These are phyloP conservation scores for Leuctra nigra DNA, from an alignment of 2,888 invertebrate species.

Conservation along the genomic window DNA sequence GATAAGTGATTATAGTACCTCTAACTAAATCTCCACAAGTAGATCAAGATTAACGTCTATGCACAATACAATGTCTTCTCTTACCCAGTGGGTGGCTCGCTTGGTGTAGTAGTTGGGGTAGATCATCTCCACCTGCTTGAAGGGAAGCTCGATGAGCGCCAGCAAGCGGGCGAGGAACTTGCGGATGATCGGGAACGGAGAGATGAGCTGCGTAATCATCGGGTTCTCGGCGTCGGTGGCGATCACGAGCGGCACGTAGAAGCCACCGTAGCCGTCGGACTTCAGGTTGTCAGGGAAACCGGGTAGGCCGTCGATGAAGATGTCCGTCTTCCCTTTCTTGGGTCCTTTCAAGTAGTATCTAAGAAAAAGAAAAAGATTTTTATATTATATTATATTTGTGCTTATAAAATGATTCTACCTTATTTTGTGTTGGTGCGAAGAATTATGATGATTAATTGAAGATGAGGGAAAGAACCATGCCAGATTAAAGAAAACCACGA, in stretches of 20 bases:
- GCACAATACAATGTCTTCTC: conserved; percentile 32
- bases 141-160: conserved; percentile 53
- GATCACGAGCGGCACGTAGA: conserved; percentile 55
- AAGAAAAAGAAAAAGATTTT: background rate
- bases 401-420: too few species aligned
- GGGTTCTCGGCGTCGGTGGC: conserved; percentile 54
- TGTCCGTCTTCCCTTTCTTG: conserved; percentile 69
- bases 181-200: conserved; percentile 56
- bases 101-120: conserved; percentile 61
- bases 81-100: conserved; percentile 53
- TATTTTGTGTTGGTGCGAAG: too few species aligned
- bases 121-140: conserved; percentile 53
- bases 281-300: conserved; percentile 63
- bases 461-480: too few species aligned
- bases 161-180: conserved; percentile 57
- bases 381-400: too few species aligned
- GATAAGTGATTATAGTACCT: too few species aligned
- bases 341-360: conserved; percentile 69
- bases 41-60: conserved; percentile 20
- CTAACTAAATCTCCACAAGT: too few species aligned
- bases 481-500: too few species aligned
- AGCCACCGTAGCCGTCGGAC: conserved; percentile 54
- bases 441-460: too few species aligned
- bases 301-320: conserved; percentile 76
- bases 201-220: conserved; percentile 45